Base-by-base conservation (phyloP, 2,113 vertebrate species). In the Hyperoodon ampullatus region DNA sequence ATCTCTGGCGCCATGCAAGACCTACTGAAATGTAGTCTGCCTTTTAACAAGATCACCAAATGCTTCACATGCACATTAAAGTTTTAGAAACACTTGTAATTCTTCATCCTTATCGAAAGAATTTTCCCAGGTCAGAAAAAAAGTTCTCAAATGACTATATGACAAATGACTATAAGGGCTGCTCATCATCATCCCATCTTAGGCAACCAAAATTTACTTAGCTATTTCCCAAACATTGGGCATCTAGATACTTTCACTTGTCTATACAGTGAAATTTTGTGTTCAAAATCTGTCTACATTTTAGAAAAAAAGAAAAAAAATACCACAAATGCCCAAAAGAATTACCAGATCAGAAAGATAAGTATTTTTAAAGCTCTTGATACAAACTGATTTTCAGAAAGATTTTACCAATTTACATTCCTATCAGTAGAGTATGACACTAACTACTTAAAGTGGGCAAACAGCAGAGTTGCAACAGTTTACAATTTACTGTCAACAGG, bases 381-480 rank as follows among this genome's bases (percentile, higher is more conserved):
- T 47, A 85, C 35, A 96, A 95, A 96, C 33, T 77, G 21, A 90
- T 88, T 93, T 95, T 88, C 77, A 88, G 60, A 93, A 96, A 77
- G 21, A 44, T 0, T 78, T 1, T 44, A 72, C 35, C 60, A 78
- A 71, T 50, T 91, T 83, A 84, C 5, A 81, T 60, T 70, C 6
- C 21, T 60, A 61, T 65, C 61, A 85, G 11, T 47, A 88, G 33
- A 92, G 13, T 53, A 68, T 60, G 13, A 92, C 15, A 39, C 47
- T 71, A 94, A 90, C 53, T 60, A 75, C 60, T 33, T 82, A 88
- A 77, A 75, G 24, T 55, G 18, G 42, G 28, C 9, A 74, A 87
- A 93, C 30, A 88, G 63, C 30, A 71, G 84, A 60, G 26, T 15
- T 92, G 44, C 30, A 70, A 68, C 35, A 65, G 26, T 95, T 85